A percentile compares a stretch with the other conserved stretches of the same genome.
Evolutionary conservation across 2,797 vertebrate genomes (phyloP).

Genomic region (Emydoidea blandingii): DNA sequence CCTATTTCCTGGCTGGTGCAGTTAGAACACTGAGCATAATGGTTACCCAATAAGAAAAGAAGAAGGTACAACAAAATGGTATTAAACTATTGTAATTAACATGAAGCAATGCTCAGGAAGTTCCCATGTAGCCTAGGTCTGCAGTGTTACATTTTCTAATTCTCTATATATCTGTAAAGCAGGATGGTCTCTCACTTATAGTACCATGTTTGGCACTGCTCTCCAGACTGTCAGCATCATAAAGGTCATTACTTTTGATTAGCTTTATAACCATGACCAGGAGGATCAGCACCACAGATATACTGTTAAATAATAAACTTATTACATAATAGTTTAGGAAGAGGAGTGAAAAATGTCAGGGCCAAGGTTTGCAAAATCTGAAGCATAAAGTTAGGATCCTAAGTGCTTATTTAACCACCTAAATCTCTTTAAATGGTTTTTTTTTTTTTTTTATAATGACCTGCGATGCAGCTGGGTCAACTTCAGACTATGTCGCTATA

Average conservation of each 20-base stretch:
- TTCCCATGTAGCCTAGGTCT: background rate
- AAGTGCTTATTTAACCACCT: background rate
- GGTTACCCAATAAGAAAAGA: background rate
- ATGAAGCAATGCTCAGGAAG: background rate
- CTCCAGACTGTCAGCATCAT: background rate
- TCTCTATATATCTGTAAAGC: background rate
- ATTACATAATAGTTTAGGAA: background rate
- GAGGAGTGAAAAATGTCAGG: background rate
- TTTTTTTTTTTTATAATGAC: too few species aligned
- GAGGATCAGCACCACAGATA: background rate
- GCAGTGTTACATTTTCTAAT: background rate
- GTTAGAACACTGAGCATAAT: background rate
- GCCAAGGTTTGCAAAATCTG: background rate
- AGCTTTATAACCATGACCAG: background rate
- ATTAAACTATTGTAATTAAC: background rate
- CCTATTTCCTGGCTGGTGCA: background rate
- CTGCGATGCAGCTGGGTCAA: too few species aligned
- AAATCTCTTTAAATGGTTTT: background rate
- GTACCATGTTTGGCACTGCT: background rate
- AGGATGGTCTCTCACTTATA: background rate
- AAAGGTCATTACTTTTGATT: background rate
- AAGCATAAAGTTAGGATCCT: background rate
- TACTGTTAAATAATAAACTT: background rate
- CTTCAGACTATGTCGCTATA: too few species aligned
- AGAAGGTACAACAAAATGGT: fast-evolving